A percentile compares a stretch with the other conserved stretches of the same genome.
Conservation (phyloP, 2,797 vertebrate species). For the Odontamblyopus rebecca region DNA sequence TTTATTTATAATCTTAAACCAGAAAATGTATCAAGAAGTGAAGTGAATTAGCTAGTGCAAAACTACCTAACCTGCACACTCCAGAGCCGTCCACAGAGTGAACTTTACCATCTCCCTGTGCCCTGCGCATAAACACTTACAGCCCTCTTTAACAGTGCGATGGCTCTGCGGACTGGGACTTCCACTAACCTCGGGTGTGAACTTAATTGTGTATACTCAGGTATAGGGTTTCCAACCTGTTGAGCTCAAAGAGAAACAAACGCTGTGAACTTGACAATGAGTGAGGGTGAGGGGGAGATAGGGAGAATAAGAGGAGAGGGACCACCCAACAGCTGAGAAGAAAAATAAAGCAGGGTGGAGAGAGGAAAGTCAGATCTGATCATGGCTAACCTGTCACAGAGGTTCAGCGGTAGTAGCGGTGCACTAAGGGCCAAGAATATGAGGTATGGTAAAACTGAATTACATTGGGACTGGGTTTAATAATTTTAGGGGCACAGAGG, state of each 20-base stretch:
- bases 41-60: background rate
- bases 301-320: constrained; percentile 33
- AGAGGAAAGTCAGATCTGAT: constrained; percentile 60
- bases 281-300: constrained; percentile 33
- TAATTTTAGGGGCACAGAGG: constrained; percentile 7
- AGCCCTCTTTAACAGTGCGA: constrained; percentile 32
- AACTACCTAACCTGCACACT: background rate
- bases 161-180: constrained; percentile 59
- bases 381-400: constrained; percentile 46
- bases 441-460: background rate
- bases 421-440: constrained; percentile 27
- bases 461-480: background rate
- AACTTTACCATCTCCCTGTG: background rate
- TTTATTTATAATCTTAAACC: too few relatives aligned
- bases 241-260: constrained; percentile 68
- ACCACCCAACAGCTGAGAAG: constrained; percentile 73
- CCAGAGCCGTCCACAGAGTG: background rate
- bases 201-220: constrained; percentile 74
- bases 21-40: background rate
- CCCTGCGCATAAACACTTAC: constrained; percentile 40
- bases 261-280: constrained; percentile 64
- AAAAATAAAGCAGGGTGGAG: constrained; percentile 63
- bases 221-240: constrained; percentile 62
- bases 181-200: constrained; percentile 73
- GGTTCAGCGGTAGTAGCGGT: constrained; percentile 37